Conservation (phyloP, 1,140 invertebrate species). For the Schlechtendalia chinensis region DNA sequence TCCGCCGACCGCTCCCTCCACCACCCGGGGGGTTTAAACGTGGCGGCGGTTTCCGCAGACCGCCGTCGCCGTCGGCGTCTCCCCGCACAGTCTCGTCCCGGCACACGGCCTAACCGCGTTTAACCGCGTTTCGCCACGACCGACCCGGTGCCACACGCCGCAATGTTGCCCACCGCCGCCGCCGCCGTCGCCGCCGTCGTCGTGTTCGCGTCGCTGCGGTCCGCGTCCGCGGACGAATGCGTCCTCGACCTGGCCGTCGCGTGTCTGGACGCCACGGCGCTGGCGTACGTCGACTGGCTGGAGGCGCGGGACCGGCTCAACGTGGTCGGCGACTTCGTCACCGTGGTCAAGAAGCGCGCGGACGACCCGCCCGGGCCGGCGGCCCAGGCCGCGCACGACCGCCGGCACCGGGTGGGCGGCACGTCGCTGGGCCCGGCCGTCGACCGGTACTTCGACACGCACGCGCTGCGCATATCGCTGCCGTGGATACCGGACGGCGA, state of each 20-base stretch:
- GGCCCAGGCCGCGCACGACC: too few relatives aligned
- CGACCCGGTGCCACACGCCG: neutral
- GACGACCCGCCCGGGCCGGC: neutral
- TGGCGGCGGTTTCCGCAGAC: too few relatives aligned
- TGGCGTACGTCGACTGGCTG: constrained; percentile 38
- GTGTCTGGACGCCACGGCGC: constrained; percentile 18
- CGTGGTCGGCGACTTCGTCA: constrained; percentile 36
- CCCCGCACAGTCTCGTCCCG: too few relatives aligned
- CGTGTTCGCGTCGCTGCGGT: neutral
- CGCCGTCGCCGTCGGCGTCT: too few relatives aligned
- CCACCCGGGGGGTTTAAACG: too few relatives aligned
- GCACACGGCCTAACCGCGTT: too few relatives aligned
- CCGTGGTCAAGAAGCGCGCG: constrained; percentile 11
- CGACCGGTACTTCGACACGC: constrained; percentile 43
- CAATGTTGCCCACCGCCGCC: neutral
- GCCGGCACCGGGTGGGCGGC: neutral
- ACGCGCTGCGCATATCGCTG: constrained; percentile 30
- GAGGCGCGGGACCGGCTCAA: constrained; percentile 28
- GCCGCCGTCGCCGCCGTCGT: neutral
- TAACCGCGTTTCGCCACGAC: too few relatives aligned
- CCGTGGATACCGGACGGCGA: constrained; percentile 42
- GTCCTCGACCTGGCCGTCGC: constrained; percentile 37
- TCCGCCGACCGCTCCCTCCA: too few relatives aligned
- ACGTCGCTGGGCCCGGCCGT: constrained; percentile 28
- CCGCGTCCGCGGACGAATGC: neutral